Evolutionary conservation across 1,140 invertebrate genomes (phyloP).

Genomic region (Carcinoscorpius rotundicauda): DNA sequence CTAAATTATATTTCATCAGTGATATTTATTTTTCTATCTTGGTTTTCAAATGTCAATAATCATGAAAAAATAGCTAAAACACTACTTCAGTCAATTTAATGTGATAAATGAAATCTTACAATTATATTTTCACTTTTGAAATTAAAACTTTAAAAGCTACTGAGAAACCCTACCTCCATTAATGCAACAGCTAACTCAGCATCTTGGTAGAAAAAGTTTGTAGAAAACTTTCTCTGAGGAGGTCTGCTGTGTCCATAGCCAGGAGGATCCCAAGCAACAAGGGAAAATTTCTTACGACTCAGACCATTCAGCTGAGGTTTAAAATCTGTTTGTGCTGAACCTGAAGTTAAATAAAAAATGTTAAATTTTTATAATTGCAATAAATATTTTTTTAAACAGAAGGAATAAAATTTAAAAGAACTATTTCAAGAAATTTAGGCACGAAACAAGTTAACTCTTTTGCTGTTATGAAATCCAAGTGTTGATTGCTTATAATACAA

Average conservation of each 20-base stretch:
- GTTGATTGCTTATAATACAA: too few relatives aligned
- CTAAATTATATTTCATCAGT: too few relatives aligned
- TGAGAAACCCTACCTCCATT: constrained; percentile 48
- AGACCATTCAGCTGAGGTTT: constrained; percentile 30
- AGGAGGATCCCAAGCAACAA: constrained; percentile 76
- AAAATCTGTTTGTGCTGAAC: constrained; percentile 30
- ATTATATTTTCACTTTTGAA: constrained; percentile 26
- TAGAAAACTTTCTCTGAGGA: constrained; percentile 52
- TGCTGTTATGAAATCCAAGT: too few relatives aligned
- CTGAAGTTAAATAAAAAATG: too few relatives aligned
- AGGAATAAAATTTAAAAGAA: too few relatives aligned
- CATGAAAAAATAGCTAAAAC: background rate
- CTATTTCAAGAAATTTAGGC: too few relatives aligned
- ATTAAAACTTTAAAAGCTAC: constrained; percentile 30
- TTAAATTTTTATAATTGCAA: too few relatives aligned
- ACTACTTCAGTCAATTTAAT: constrained; percentile 2
- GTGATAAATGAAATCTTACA: background rate
- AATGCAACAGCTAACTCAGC: constrained; percentile 52
- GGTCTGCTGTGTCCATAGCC: constrained; percentile 75
- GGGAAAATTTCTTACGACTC: constrained; percentile 31
- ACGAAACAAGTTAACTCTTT: too few relatives aligned
- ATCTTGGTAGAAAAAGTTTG: constrained; percentile 60
- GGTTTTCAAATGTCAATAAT: too few relatives aligned
- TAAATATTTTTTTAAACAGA: too few relatives aligned
- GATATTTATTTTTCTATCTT: too few relatives aligned